phyloP scores from a whole-genome alignment of 2,888 invertebrate species.

The Agonopterix alstromeriana region DNA sequence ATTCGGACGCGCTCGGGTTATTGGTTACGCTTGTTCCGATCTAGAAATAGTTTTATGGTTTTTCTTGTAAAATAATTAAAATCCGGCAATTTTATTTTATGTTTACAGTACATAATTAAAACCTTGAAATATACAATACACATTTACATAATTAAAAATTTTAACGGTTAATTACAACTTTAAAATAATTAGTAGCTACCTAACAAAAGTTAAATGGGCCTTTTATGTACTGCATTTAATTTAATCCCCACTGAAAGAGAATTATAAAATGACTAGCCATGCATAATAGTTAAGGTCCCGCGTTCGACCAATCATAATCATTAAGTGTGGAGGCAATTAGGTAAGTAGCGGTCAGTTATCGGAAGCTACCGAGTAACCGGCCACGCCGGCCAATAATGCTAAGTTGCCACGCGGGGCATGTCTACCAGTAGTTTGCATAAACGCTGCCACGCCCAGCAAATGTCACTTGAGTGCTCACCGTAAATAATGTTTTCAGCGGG shows the following conservation, averaged over 20 bases:
- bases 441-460: conserved; percentile 48
- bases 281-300: conserved; percentile 5
- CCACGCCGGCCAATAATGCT: conserved; percentile 5
- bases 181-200: neutral
- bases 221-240: neutral
- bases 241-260: neutral
- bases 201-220: neutral
- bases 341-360: conserved; percentile 46
- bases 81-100: no score
- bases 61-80: no score
- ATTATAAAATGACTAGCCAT: neutral
- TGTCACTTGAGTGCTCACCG: conserved; percentile 30
- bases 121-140: neutral
- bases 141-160: neutral
- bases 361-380: conserved; percentile 18
- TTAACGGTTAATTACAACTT: neutral
- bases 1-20: conserved; percentile 25
- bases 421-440: conserved; percentile 44
- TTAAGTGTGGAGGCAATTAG: conserved; percentile 47
- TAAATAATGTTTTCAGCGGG: conserved; percentile 20
- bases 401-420: conserved; percentile 18
- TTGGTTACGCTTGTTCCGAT: conserved; percentile 11
- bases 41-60: no score
- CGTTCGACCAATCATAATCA: conserved; percentile 42
- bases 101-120: no score